A percentile compares a stretch with the other conserved stretches of the same genome.
phyloP scores from a whole-genome alignment of 2,797 vertebrate genomes.

The Buphagus erythrorhynchus region DNA sequence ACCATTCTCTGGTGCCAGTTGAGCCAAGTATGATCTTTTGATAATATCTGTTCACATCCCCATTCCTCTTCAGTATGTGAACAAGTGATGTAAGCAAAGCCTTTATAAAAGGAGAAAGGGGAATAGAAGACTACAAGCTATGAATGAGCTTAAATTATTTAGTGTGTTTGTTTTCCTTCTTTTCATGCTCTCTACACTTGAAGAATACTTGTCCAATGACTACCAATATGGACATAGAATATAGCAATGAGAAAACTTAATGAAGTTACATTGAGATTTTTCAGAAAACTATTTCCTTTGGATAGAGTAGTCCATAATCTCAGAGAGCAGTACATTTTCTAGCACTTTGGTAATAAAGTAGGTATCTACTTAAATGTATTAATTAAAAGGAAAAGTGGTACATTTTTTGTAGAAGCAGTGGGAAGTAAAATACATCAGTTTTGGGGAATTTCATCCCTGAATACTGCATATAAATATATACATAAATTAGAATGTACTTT shows the following conservation, averaged over 20 bases:
- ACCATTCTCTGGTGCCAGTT: neutral
- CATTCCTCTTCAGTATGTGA: neutral
- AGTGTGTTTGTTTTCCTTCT: neutral
- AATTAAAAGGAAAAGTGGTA: neutral
- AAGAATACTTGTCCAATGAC: neutral
- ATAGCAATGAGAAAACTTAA: neutral
- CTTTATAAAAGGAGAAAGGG: neutral
- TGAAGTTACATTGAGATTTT: neutral
- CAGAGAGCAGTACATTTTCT: neutral
- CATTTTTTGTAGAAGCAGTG: fast-evolving
- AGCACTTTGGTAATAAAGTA: neutral
- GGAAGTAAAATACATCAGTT: fast-evolving
- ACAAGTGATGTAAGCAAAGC: neutral
- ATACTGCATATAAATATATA: neutral
- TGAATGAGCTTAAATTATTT: neutral
- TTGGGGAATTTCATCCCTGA: neutral
- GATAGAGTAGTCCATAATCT: neutral
- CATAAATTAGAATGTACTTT: neutral
- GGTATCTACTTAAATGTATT: neutral
- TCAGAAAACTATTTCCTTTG: neutral
- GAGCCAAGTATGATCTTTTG: neutral
- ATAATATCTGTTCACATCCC: neutral
- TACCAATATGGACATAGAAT: neutral
- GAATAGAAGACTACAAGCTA: neutral
- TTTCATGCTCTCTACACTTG: neutral